Conservation (phyloP, 2,888 invertebrate genomes). For the Cephus spinipes region DNA sequence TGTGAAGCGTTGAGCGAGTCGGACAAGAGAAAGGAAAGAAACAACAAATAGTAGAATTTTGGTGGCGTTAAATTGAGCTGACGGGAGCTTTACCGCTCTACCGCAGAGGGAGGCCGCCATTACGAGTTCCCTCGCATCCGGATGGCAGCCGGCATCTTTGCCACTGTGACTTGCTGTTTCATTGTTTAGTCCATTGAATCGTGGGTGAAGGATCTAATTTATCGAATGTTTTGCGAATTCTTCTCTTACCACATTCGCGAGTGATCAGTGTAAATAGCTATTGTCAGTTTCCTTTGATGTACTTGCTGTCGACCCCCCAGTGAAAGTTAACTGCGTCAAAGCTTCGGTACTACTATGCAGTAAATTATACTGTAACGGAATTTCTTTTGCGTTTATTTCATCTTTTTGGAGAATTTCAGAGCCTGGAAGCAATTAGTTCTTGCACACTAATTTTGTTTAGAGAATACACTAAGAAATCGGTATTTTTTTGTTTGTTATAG, state of each 20-base stretch:
- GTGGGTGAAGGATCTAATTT: background rate
- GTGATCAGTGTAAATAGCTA: background rate
- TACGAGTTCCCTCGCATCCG: slow-evolving; percentile 3
- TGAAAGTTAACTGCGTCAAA: background rate
- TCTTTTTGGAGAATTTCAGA: background rate
- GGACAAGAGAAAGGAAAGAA: background rate
- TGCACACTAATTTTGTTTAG: background rate
- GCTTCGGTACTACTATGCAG: background rate
- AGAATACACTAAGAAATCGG: background rate
- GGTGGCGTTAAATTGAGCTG: background rate
- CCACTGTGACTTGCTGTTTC: background rate
- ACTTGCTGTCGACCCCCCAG: background rate
- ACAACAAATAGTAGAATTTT: background rate
- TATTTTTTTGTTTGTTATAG: slow-evolving; percentile 25
- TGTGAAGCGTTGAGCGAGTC: background rate
- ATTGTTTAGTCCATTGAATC: background rate
- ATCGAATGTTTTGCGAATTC: background rate
- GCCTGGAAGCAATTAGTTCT: background rate
- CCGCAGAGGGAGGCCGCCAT: background rate
- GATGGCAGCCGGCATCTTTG: background rate
- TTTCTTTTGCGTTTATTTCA: background rate
- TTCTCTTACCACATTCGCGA: background rate
- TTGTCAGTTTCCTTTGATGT: background rate
- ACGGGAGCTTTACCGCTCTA: background rate
- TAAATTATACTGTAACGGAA: background rate